Conservation (phyloP, 1,140 invertebrate genomes). For the Theocolax elegans region DNA sequence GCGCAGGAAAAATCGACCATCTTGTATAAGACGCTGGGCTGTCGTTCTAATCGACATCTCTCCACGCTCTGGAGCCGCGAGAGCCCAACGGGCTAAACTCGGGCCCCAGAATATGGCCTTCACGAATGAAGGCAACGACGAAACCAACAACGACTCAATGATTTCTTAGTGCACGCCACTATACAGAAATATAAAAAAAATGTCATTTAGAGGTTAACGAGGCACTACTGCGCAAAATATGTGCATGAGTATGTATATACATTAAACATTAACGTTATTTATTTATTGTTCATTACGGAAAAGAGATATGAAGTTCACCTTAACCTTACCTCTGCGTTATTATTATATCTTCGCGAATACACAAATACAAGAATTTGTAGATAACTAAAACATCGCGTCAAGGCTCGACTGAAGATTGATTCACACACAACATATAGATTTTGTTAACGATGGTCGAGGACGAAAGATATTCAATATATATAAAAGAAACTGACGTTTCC, state of each 20-base stretch:
- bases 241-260: too few species aligned
- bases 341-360: neutral
- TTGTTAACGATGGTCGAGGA: too few species aligned
- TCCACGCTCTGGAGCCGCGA: conserved; percentile 31
- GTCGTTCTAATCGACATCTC: conserved; percentile 70
- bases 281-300: neutral
- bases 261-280: neutral
- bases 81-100: conserved; percentile 19
- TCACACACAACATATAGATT: conserved; percentile 1
- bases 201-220: neutral
- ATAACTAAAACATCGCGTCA: conserved; percentile 3
- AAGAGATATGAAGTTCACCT: neutral
- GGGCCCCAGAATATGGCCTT: conserved; percentile 12
- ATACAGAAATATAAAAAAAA: neutral
- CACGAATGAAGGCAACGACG: conserved; percentile 14
- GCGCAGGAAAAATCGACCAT: conserved; percentile 69
- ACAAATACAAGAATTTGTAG: conserved; percentile 6
- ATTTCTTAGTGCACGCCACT: neutral
- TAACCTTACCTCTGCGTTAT: conserved; percentile 1
- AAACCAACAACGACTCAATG: conserved; percentile 20
- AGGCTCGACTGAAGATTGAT: conserved; percentile 19
- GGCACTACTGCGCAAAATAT: neutral
- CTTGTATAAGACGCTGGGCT: conserved; percentile 67
- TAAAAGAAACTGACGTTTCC: too few species aligned
- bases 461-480: too few species aligned